Conservation (phyloP, 2,113 vertebrate genomes). For the Psittacus erithacus region DNA sequence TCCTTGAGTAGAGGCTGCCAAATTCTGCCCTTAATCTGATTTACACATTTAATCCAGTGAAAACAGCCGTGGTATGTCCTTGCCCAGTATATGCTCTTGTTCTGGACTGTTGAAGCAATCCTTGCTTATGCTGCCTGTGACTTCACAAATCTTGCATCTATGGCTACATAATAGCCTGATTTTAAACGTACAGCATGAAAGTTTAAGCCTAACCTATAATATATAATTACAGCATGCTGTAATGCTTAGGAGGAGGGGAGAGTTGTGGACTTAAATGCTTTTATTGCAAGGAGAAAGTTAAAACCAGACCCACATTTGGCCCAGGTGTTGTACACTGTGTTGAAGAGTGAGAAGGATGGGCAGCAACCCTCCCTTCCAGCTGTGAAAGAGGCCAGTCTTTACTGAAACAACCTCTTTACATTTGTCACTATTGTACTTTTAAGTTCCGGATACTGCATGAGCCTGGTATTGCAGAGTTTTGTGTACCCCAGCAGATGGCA, state of each 20-base stretch:
- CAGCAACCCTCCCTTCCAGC: background rate
- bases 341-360: background rate
- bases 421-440: background rate
- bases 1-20: background rate
- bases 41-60: background rate
- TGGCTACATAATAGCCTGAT: background rate
- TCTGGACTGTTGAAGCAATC: background rate
- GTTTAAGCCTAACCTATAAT: background rate
- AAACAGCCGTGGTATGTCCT: background rate
- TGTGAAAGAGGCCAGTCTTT: background rate
- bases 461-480: background rate
- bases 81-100: background rate
- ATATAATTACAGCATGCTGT: background rate
- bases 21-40: background rate
- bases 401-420: background rate
- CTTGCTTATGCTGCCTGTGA: background rate
- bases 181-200: background rate
- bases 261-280: background rate
- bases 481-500: constrained; percentile 66
- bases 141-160: background rate
- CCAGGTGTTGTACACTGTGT: background rate
- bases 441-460: background rate
- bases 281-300: background rate
- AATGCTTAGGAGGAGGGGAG: background rate
- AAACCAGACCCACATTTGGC: background rate